Conservation (phyloP, 2,797 vertebrate genomes). For the Emydoidea blandingii region DNA sequence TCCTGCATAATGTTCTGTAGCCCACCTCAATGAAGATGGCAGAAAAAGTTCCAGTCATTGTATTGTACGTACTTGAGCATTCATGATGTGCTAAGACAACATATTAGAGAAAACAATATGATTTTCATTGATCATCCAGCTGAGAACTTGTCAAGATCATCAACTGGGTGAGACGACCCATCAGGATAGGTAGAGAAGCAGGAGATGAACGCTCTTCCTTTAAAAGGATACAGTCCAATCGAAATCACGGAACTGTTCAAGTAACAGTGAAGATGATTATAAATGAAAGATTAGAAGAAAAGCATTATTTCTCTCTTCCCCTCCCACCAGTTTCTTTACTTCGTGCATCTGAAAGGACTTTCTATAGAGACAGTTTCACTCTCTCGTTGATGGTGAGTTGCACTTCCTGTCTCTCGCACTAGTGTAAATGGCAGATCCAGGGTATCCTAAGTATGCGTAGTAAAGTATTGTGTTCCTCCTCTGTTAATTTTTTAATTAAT, state of each 20-base stretch:
- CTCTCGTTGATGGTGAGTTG: background rate
- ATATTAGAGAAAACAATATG: constrained; percentile 34
- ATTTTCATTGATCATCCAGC: constrained; percentile 45
- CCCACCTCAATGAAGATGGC: background rate
- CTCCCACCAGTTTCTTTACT: background rate
- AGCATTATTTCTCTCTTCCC: background rate
- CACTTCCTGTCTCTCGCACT: background rate
- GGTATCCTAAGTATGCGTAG: rapidly evolving
- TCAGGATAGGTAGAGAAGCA: background rate
- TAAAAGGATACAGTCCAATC: background rate
- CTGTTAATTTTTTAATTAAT: background rate
- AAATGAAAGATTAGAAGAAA: background rate
- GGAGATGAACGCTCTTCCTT: background rate
- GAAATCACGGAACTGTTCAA: background rate
- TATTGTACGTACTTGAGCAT: constrained; percentile 8
- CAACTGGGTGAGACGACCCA: background rate
- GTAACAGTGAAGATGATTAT: background rate
- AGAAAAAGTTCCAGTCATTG: background rate
- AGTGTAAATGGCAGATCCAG: background rate
- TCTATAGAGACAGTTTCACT: background rate
- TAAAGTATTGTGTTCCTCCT: background rate
- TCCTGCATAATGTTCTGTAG: background rate
- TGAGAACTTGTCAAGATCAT: constrained; percentile 29
- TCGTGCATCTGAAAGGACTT: background rate
- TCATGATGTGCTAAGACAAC: background rate